Evolutionary conservation across 2,888 invertebrate genomes (phyloP).

Genomic region (Tetragonisca angustula): DNA sequence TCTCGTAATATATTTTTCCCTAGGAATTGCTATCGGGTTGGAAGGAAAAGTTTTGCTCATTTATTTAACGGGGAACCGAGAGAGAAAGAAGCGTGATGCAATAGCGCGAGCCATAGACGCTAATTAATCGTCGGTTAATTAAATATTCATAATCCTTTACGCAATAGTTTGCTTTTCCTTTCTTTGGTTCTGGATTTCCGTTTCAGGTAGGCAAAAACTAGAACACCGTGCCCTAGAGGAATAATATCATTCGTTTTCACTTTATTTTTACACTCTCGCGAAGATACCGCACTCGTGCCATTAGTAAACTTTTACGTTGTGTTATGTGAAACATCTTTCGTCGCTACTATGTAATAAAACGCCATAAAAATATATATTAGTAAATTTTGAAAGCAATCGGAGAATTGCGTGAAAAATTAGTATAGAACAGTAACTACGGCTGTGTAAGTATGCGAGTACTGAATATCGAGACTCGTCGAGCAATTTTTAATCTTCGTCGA

Average conservation of each 20-base stretch:
- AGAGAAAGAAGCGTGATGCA: neutral
- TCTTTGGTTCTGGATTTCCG: neutral
- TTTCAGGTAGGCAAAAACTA: neutral
- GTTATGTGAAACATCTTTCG: no score
- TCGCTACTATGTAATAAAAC: no score
- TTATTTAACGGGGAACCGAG: neutral
- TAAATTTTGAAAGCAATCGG: no score
- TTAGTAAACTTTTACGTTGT: no score
- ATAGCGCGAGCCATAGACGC: neutral
- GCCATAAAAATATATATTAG: no score
- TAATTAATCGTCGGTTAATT: neutral
- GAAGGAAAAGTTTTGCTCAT: neutral
- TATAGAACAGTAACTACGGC: no score
- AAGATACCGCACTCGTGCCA: no score
- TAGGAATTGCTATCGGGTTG: neutral
- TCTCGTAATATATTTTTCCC: neutral
- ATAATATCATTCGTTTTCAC: neutral
- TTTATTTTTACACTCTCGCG: neutral
- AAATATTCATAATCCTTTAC: neutral
- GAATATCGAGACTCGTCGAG: no score
- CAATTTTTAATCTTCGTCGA: no score
- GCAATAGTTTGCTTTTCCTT: neutral
- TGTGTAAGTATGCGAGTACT: no score
- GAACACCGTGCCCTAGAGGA: neutral
- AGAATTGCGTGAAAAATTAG: no score